A percentile compares a stretch with the other conserved stretches of the same genome.
phyloP scores from a whole-genome alignment of 2,797 vertebrate species.

The Sebastiscus albofasciatus region DNA sequence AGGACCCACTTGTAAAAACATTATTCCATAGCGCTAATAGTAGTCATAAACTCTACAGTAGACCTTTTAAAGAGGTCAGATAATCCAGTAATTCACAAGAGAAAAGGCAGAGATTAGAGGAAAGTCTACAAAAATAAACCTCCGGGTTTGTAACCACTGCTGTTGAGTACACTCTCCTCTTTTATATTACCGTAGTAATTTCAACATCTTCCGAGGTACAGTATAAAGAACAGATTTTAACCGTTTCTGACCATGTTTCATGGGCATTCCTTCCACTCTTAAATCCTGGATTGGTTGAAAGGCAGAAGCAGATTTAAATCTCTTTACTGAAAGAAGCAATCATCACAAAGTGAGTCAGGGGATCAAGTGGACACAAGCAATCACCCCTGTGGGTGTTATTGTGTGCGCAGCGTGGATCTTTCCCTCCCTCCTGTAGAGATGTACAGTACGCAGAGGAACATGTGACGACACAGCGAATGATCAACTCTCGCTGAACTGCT shows the following conservation, averaged over 20 bases:
- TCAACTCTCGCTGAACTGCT: not conserved
- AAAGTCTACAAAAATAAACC: not conserved
- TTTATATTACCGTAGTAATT: not conserved
- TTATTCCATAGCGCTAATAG: not conserved
- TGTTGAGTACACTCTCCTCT: not conserved
- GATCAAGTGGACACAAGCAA: slow-evolving; percentile 65
- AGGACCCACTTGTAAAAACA: not conserved
- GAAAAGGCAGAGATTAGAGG: slow-evolving; percentile 18
- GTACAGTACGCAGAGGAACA: not conserved
- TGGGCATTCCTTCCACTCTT: slow-evolving; percentile 47
- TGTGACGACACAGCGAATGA: slow-evolving; percentile 20
- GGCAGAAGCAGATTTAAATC: slow-evolving; percentile 71
- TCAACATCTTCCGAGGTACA: not conserved
- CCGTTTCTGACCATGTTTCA: slow-evolving; percentile 11
- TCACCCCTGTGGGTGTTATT: slow-evolving; percentile 45
- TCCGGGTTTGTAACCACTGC: not conserved
- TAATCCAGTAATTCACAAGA: slow-evolving; percentile 3
- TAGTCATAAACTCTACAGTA: not conserved
- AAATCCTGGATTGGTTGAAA: slow-evolving; percentile 67
- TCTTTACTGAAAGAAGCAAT: slow-evolving; percentile 75
- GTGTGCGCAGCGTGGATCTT: slow-evolving; percentile 26
- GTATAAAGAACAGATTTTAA: slow-evolving; percentile 2
- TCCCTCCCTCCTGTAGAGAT: slow-evolving; percentile 18
- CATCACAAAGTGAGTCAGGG: slow-evolving; percentile 69
- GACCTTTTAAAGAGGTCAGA: not conserved